Base-by-base conservation (phyloP, 1,140 invertebrate species). In the Plodia interpunctella region DNA sequence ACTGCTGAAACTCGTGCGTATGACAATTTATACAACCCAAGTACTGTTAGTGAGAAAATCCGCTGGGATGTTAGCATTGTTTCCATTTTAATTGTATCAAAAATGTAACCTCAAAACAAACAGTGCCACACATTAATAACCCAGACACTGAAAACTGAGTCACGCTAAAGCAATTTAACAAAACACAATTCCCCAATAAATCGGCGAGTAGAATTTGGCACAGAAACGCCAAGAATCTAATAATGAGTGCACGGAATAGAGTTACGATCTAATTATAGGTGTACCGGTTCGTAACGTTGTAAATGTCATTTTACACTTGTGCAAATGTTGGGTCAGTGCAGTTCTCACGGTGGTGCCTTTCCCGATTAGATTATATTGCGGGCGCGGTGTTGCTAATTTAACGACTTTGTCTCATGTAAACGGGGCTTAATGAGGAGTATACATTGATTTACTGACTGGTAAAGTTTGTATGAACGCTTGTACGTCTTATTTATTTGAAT, bases 221-320 rank as follows among this genome's bases (percentile, higher is more conserved):
- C 38, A 44, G 13, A 44, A 44, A 44, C 38, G 38, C 38, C 38
- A 44, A 44, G 13, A 44, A 44, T 44, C 38, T 44, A 44, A 44
- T 44, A 44, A 44, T 44, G 38, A 44, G 38, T 44, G 38, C 38
- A 44, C 38, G 38, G 38, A 44, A 44, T 44, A 44, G 38, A 44
- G 38, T 44, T 44, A 44, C 38, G 38, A 44, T 44, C 38, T 44
- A 44, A 44, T 44, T 44, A 44, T 44, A 44, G 38, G 38, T 44
- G 38, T 44, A 44, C 38, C 38, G 38, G 38, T 44, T 44, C 15
- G 15, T 15, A 44, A 15, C 38, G 38, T 44, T 44, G 38, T 44
- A 44, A 44, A 44, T 44, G 38, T 44, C 38, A 44, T 44, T 44
- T 44, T 44, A 44, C 38, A 44, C 38, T 44, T 44, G 38, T 44